Base-by-base conservation (phyloP, 2,797 vertebrate species). In the Crypturellus tataupa region DNA sequence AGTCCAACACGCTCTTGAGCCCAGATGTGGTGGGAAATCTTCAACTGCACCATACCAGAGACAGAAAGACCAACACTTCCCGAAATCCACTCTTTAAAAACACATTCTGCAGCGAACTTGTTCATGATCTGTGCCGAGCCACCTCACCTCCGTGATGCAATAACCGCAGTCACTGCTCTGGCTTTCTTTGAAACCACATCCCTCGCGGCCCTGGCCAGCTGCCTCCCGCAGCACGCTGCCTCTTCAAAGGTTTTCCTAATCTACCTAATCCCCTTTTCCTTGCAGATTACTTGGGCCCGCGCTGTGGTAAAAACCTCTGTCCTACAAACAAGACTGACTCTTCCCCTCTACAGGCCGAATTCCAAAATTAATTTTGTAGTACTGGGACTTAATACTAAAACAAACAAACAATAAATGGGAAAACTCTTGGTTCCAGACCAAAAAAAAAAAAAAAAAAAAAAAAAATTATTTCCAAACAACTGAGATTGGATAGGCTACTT, bases 271-370 rank as follows among this genome's bases (percentile, higher is more conserved):
- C 31, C 67, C 58, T 27, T 63, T 24, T 62, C 33, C 37, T 31
- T 4, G 27, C 0, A 16, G 13, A 25, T 6, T 15, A 29, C 29
- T 67, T 29, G 13, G 31, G 60, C 72, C 58, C 15, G 4, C 1
- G 4, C 12, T 31, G 12, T 37, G n/a, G 42, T 31, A 10, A 25
- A 71, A 20, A 58, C 3, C 13, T 56, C 70, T 79, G 27, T 15
- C 55, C 46, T 76, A 49, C 46, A 87, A 69, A 89, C 1, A 29
- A 6, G 42, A 62, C 11, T 6, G 24, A 25, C 15, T 10, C 46
- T 63, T 27, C 31, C 62, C 29, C 17, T 1, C 11, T 35, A 40
- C 18, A 42, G 37, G n/a, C 11, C 31, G n/a, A 72, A 81, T 53
- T 80, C 44, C 20, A 75, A 42, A 87, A 35, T 39, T 47, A 40